Evolutionary conservation across 2,797 vertebrate species (phyloP), one percentile per base, ranked within the genome.

Genomic region (Sebastolobus altivelis): DNA sequence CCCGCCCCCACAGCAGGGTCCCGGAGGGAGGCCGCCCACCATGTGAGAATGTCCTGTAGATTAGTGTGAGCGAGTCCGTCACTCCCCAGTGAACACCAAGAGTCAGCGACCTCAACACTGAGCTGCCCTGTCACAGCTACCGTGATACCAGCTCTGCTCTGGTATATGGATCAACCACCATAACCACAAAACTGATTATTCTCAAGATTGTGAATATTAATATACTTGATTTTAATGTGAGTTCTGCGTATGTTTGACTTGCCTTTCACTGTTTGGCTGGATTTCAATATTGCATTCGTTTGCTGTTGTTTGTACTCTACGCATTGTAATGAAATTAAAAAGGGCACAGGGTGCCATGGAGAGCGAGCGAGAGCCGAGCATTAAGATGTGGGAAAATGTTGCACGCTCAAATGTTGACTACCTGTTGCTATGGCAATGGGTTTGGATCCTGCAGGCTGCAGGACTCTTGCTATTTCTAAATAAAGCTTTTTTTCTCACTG

Each of bases 391-490:
- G 92, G 93, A 93, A 95, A 94, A 93, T 87, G 85, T 88, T 92
- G 89, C 91, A 84, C 65, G 80, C 87, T 94, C 90, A 92, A 95
- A 94, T 96, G 96, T 96, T 96, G 96, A 95, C 94, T 95, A 94
- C 92, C 90, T 95, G 96, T 96, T 95, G 95, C 95, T 94, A 96
- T 95, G 95, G 94, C 92, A 82, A 96, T 94, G 82, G 81, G 84
- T 93, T 94, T 94, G 89, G 93, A 94, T 94, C 92, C 93, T 90
- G 89, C 92, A 91, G 92, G 93, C 94, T 92, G 91, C 90, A 91
- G 93, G 94, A 95, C 94, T 95, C 93, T 92, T 88, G 93, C 86
- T 95, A 92, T 95, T 90, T 96, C 95, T 96, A 96, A 96, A 96
- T 96, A 96, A 96, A 96, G 96, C 89, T 85, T 83, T 89, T 83